phyloP scores from a whole-genome alignment of 2,113 vertebrate species.

The Halcyon malimbica region DNA sequence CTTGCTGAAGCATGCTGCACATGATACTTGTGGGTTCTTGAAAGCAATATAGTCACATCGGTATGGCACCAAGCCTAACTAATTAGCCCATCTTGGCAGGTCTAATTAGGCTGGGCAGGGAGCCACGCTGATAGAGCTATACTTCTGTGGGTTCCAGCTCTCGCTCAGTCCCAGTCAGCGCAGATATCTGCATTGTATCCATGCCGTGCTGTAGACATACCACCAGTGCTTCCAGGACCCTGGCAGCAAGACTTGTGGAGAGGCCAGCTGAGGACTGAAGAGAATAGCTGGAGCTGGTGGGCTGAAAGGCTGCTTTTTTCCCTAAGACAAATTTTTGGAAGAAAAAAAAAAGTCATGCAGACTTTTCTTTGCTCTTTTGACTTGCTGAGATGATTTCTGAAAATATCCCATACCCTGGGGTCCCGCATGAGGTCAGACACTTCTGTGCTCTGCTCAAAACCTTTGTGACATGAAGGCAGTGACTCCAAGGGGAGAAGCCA shows the following conservation, averaged over 20 bases:
- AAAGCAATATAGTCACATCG: slow-evolving; percentile 38
- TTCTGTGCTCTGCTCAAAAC: neutral
- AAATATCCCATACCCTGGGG: neutral
- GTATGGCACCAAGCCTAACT: slow-evolving; percentile 45
- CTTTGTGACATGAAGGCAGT: neutral
- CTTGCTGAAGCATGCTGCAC: neutral
- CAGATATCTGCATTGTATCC: rapidly evolving
- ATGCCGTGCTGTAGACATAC: neutral
- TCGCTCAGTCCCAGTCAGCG: neutral
- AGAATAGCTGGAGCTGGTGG: slow-evolving; percentile 11
- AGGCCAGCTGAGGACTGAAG: slow-evolving; percentile 1
- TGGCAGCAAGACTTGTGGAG: neutral
- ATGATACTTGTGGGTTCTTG: slow-evolving; percentile 2
- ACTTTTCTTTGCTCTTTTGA: neutral
- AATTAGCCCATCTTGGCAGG: slow-evolving; percentile 65
- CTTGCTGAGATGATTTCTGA: neutral
- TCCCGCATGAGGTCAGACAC: neutral
- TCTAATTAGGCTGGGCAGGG: slow-evolving; percentile 49
- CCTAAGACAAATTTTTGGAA: neutral
- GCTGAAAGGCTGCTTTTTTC: neutral
- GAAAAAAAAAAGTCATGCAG: neutral
- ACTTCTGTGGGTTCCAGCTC: neutral
- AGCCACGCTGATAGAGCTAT: slow-evolving; percentile 47
- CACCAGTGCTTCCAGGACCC: neutral
- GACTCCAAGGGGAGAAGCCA: neutral